Conservation (phyloP, 2,113 vertebrate genomes). For the Austrofundulus limnaeus region DNA sequence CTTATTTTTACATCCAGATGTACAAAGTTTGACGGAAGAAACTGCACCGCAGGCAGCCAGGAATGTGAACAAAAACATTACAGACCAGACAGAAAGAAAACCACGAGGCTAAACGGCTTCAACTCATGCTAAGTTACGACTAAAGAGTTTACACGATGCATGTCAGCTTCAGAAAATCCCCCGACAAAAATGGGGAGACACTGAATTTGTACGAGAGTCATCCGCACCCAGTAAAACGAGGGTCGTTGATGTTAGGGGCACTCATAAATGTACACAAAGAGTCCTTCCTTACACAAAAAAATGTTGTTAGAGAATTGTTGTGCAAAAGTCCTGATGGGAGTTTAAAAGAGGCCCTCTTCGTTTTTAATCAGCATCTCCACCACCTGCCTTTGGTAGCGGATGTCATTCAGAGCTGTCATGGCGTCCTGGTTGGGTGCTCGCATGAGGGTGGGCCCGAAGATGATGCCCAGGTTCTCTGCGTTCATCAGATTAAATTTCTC, state of each 20-base stretch:
- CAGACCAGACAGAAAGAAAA: constrained; percentile 81
- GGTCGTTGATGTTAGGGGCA: constrained; percentile 74
- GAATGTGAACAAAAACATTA: constrained; percentile 69
- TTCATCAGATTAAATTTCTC: constrained; percentile 98
- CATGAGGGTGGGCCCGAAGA: constrained; percentile 98
- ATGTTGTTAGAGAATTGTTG: constrained; percentile 64
- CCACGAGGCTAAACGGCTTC: constrained; percentile 79
- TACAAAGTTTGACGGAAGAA: constrained; percentile 73
- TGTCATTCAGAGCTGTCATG: constrained; percentile 93
- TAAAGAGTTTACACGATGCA: constrained; percentile 79
- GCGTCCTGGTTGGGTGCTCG: constrained; percentile 90
- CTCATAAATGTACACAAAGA: constrained; percentile 57
- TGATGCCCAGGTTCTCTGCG: constrained; percentile 95
- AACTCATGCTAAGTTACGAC: constrained; percentile 88
- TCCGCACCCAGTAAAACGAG: constrained; percentile 81
- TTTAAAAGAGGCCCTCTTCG: constrained; percentile 92
- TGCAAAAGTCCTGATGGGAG: constrained; percentile 80
- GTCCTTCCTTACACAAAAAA: constrained; percentile 83
- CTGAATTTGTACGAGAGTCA: constrained; percentile 83
- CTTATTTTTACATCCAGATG: constrained; percentile 75
- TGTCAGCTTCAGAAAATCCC: constrained; percentile 79
- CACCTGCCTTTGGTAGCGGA: constrained; percentile 98
- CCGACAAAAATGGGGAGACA: constrained; percentile 92
- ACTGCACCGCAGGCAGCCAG: constrained; percentile 70
- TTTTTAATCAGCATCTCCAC: constrained; percentile 98